Evolutionary conservation across 2,888 invertebrate genomes (phyloP).

Genomic region (Mythimna impura): DNA sequence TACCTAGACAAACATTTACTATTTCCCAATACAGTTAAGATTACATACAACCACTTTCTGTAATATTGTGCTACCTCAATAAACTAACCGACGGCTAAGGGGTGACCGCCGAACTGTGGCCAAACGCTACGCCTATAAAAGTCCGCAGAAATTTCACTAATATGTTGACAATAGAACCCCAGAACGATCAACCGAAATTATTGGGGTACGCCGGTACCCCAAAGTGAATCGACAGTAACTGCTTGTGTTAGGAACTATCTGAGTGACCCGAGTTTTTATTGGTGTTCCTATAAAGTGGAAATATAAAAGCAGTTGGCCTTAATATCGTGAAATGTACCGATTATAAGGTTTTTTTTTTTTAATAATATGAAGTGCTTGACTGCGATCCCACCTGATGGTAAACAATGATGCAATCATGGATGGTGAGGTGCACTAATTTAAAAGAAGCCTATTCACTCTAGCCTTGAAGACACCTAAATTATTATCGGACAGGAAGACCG

Average conservation of each 20-base stretch:
- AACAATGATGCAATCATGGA: too few species aligned
- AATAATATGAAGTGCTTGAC: too few species aligned
- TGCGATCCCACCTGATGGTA: too few species aligned
- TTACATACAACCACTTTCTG: constrained; percentile 23
- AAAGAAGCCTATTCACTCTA: too few species aligned
- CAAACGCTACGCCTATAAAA: constrained; percentile 51
- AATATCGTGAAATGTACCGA: not conserved
- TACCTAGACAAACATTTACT: not conserved
- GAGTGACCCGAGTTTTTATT: constrained; percentile 33
- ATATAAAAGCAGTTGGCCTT: not conserved
- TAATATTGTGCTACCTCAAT: constrained; percentile 24
- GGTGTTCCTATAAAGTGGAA: constrained; percentile 17
- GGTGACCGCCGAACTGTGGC: constrained; percentile 41
- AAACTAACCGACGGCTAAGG: constrained; percentile 38
- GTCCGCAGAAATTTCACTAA: constrained; percentile 60
- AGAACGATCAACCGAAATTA: constrained; percentile 49
- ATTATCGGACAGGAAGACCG: too few species aligned
- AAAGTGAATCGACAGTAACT: constrained; percentile 43
- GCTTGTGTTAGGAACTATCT: constrained; percentile 35
- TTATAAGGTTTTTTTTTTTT: not conserved
- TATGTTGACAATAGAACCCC: constrained; percentile 59
- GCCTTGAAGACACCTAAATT: too few species aligned
- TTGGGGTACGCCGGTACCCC: constrained; percentile 43
- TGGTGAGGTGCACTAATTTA: too few species aligned
- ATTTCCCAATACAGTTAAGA: not conserved